Percentiles rank a stretch among this genome's conserved stretches.
These are phyloP conservation scores for Bos taurus DNA, from an alignment of 2,113 vertebrate species.

Conservation along the genomic window ARS-UCD2.0 NC_037342.1:67188501-67189000, in stretches of 20 bases:
- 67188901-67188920: neutral
- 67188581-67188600: neutral
- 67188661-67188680: neutral
- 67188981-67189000: neutral
- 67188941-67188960: neutral
- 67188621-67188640: neutral
- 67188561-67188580: neutral
- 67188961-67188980: neutral
- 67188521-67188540: neutral
- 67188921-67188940: neutral
- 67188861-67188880: neutral
- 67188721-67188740: neutral
- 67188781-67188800: neutral
- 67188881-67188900: neutral
- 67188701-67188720: neutral
- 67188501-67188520: neutral
- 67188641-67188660: neutral
- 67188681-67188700: neutral
- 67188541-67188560: neutral
- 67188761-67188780: neutral
- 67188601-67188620: neutral
- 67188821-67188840: neutral
- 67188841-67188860: rapidly evolving
- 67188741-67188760: neutral
- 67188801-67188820: neutral